These are phyloP conservation scores for Paralichthys olivaceus DNA, from an alignment of 2,113 vertebrate genomes.

Conservation along the genomic window DNA sequence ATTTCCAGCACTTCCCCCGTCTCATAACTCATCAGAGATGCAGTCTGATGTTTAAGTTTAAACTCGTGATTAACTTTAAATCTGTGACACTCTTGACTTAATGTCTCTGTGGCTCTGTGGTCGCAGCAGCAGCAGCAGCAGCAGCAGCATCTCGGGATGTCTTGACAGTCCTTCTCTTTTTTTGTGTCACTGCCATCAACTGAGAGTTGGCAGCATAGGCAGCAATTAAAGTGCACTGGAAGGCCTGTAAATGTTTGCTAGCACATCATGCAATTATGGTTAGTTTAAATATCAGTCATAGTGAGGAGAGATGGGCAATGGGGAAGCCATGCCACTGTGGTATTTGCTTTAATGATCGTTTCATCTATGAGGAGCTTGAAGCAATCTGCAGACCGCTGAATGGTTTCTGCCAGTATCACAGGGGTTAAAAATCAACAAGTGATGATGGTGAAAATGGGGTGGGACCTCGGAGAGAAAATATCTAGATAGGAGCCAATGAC, in stretches of 20 bases:
- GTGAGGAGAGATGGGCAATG: conserved; percentile 50
- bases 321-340: conserved; percentile 44
- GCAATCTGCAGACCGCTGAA: background rate
- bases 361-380: conserved; percentile 24
- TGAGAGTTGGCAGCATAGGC: conserved; percentile 67
- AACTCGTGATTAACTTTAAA: conserved; percentile 49
- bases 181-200: conserved; percentile 64
- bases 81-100: conserved; percentile 49
- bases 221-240: conserved; percentile 67
- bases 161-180: conserved; percentile 55
- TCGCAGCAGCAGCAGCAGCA: conserved; percentile 24
- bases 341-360: conserved; percentile 43
- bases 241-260: conserved; percentile 69
- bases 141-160: conserved; percentile 51
- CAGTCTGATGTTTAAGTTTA: conserved; percentile 46
- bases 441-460: background rate
- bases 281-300: conserved; percentile 69
- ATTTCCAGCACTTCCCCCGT: background rate
- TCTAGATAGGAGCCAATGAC: conserved; percentile 22
- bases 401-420: conserved; percentile 13
- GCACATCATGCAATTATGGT: conserved; percentile 79
- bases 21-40: conserved; percentile 25
- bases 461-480: conserved; percentile 26
- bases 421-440: conserved; percentile 4
- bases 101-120: conserved; percentile 54